Base-by-base conservation (phyloP, 1,140 invertebrate species). In the Pseudomyrmex flavicornis region DNA sequence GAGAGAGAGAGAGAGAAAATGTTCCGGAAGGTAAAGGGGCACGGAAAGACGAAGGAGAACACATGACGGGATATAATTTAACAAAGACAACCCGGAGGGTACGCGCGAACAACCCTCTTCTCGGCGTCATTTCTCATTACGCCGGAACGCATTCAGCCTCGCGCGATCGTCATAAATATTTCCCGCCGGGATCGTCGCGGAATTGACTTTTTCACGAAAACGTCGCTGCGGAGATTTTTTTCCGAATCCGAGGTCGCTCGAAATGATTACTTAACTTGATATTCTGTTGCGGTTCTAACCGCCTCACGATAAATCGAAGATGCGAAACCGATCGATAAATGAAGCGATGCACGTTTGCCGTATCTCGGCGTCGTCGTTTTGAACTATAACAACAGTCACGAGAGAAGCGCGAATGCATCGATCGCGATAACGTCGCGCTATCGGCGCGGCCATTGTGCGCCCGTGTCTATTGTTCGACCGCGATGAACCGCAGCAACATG, bases 121-220 rank as follows among this genome's bases (percentile, higher is more conserved):
- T 17, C 48, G 2, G 15, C 20, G 69, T 62, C 63, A 54, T 84
- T 75, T 86, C 74, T 88, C 85, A 74, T 86, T 84, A 86, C 56
- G 26, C 35, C 10, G 8, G 48, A 17, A 66, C 44, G 26, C 26
- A 65, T 66, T 48, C 65, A 59, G 15, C 15, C 13, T 58, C 48
- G 44, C n/a, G 61, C n/a, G 61, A 87, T 85, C 56, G 22, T 72
- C 70, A 68, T 87, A 85, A 88, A 88, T 88, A 88, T 85, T 83
- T 56, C 44, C 8, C 50, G 22, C 15, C 5, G 44, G 58, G n/a
- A 48, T 75, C 17, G 5, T 22, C 52, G 17, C 20, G 20, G 26
- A 0, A 26, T 46, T 61, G 84, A 69, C 15, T 10, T 66, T 65
- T n/a, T 12, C 12, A 17, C 17, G 17, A 17, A 17, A 17, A 17